Evolutionary conservation across 2,113 vertebrate genomes (phyloP).

Genomic region (Zosterops hypoxanthus): DNA sequence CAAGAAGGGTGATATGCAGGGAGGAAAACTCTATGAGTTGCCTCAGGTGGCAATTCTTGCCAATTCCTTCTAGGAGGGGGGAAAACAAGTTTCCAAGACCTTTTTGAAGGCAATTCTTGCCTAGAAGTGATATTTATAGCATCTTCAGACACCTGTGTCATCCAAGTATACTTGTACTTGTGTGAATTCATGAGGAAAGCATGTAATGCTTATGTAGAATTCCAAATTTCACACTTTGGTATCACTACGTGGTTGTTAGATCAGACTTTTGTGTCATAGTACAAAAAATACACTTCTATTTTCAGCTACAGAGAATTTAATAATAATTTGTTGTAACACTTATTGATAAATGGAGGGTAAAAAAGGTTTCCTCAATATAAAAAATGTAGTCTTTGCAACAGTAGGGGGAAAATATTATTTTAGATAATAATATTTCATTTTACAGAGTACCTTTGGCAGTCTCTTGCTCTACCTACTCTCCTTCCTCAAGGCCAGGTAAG

Average conservation of each 20-base stretch:
- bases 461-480: not conserved
- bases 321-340: not conserved
- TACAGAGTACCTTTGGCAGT: not conserved
- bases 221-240: not conserved
- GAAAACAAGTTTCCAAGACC: not conserved
- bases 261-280: not conserved
- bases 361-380: not conserved
- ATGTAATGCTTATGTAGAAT: accelerated
- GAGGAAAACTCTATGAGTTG: not conserved
- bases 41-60: not conserved
- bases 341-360: not conserved
- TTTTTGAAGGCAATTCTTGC: not conserved
- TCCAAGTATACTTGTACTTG: not conserved
- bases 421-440: not conserved
- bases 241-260: too few relatives aligned
- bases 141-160: not conserved
- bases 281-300: not conserved
- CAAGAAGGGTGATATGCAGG: accelerated
- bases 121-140: not conserved
- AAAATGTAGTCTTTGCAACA: not conserved
- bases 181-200: not conserved
- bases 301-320: not conserved
- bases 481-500: not conserved
- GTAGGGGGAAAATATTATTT: not conserved
- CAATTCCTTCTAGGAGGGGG: not conserved